Evolutionary conservation across 2,888 invertebrate species (phyloP).

Genomic region (Drosophila pseudotakahashii): DNA sequence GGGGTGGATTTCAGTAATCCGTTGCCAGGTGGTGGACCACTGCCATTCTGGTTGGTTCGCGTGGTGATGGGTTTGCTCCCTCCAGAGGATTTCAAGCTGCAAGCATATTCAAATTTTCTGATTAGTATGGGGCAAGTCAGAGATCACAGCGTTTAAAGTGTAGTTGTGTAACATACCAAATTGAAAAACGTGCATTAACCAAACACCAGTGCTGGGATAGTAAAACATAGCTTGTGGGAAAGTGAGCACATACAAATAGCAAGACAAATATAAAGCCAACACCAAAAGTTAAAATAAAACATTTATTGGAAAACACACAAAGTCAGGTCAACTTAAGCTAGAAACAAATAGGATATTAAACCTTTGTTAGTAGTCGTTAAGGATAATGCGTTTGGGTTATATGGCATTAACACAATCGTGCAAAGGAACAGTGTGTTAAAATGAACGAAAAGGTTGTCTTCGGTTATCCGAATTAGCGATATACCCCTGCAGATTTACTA

Average conservation of each 20-base stretch:
- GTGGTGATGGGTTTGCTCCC: constrained; percentile 66
- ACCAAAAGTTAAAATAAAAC: constrained; percentile 20
- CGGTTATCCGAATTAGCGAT: constrained; percentile 7
- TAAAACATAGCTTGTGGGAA: constrained; percentile 5
- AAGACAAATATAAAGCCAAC: constrained; percentile 33
- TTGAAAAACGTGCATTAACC: constrained; percentile 26
- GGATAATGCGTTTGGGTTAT: not conserved
- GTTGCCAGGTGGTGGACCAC: constrained; percentile 56
- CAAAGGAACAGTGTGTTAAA: constrained; percentile 5
- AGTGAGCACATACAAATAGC: constrained; percentile 10
- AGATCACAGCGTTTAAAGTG: constrained; percentile 2
- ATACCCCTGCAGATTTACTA: constrained; percentile 12
- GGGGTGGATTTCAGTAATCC: constrained; percentile 85
- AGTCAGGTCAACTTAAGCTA: constrained; percentile 3
- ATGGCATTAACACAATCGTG: constrained; percentile 3
- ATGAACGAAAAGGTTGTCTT: constrained; percentile 9
- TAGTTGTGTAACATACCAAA: constrained; percentile 40
- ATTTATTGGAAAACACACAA: constrained; percentile 19
- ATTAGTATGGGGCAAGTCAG: not conserved
- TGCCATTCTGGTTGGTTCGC: constrained; percentile 59
- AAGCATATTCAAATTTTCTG: constrained; percentile 37
- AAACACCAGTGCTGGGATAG: constrained; percentile 20
- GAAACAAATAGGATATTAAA: constrained; percentile 5
- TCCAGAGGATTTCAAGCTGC: constrained; percentile 81
- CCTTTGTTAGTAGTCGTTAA: constrained; percentile 3